Base-by-base conservation (phyloP, 2,113 vertebrate species). In the Hydrolagus affinis region DNA sequence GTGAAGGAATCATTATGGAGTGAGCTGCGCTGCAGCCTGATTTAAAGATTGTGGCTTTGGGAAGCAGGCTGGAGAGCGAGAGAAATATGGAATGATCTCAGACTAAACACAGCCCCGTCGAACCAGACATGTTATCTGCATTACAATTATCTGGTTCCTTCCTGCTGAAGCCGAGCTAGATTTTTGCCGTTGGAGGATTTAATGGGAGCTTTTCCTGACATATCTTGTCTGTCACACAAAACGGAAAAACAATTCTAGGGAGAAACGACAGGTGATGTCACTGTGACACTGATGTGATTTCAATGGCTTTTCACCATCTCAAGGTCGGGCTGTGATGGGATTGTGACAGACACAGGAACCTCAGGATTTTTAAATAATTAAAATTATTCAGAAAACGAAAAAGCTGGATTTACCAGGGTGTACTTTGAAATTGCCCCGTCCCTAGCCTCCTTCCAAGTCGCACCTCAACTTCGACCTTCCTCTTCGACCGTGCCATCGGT, bases 241-340 rank as follows among this genome's bases (percentile, higher is more conserved):
- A 83, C 23, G 23, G 60, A 59, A 83, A 83, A 83, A 66, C 59
- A 83, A 62, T 83, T 64, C 30, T 23, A 23, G 66, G 14, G 59
- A 83, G 30, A 30, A 17, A 83, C 57, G 30, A 62, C 15, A 19
- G 25, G 66, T 83, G 60, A 15, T 30, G 60, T 64, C 64, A 64
- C 77, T 32, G 64, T 23, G 64, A 30, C 60, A 80, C 59, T 28
- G 25, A 30, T 64, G 28, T 83, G 77, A 30, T 83, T 83, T 83
- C 59, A 66, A 83, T 66, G 25, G 25, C 25, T 30, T 83, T 83
- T 83, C 19, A 9, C 57, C 17, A 83, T 83, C 77, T 83, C 60
- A 83, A 83, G 60, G 77, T 83, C 77, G 64, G 59, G 59, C 60
- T 10, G 7, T 28, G 57, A 83, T 83, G 62, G 60, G 77, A 83